A percentile compares a stretch with the other conserved stretches of the same genome.
Conservation (phyloP, 2,113 vertebrate genomes). For the Oxygymnocypris stewartii region DNA sequence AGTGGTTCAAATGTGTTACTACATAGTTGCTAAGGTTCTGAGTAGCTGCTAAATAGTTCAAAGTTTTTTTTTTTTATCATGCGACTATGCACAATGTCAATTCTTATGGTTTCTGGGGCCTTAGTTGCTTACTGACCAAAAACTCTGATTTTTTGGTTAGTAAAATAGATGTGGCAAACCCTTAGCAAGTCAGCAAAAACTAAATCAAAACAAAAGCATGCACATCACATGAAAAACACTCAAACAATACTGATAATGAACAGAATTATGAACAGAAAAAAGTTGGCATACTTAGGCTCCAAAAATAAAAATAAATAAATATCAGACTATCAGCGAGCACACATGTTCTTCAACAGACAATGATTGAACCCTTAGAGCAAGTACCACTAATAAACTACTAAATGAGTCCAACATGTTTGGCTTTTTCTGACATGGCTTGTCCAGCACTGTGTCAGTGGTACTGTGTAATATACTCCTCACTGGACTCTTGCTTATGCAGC, state of each 20-base stretch:
- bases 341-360: neutral
- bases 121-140: neutral
- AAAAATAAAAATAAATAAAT: too few relatives aligned
- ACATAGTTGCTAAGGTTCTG: neutral
- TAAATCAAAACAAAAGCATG: neutral
- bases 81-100: neutral
- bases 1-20: too few relatives aligned
- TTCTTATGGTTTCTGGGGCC: neutral
- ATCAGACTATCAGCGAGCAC: too few relatives aligned
- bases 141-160: neutral
- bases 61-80: neutral
- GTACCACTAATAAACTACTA: neutral
- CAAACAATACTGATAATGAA: neutral
- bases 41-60: neutral
- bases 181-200: neutral
- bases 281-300: too few relatives aligned
- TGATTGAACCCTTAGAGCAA: neutral
- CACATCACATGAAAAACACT: neutral
- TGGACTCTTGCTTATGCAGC: slow-evolving; percentile 18
- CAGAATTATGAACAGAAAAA: too few relatives aligned
- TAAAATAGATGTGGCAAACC: neutral
- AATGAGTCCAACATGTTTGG: neutral
- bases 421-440: neutral
- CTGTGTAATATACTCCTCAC: neutral
- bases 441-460: neutral